A percentile compares a stretch with the other conserved stretches of the same genome.
Conservation (phyloP, 2,113 vertebrate genomes). For the Myrmecobius fasciatus region DNA sequence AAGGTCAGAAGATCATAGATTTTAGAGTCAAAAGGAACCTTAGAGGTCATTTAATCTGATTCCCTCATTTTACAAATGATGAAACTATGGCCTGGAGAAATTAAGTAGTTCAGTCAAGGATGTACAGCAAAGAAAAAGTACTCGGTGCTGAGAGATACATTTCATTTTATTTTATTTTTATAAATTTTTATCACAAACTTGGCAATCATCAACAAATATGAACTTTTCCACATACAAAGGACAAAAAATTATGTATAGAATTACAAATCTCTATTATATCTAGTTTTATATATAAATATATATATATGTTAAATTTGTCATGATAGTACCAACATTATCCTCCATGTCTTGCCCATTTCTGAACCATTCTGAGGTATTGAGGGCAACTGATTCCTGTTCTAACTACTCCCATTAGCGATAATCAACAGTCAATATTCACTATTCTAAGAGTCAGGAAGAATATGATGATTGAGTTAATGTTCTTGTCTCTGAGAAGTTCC, state of each 20-base stretch:
- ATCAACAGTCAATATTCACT: background rate
- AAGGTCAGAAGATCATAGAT: background rate
- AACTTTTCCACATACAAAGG: background rate
- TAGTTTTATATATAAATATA: too few relatives aligned
- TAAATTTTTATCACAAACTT: background rate
- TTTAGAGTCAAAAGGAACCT: background rate
- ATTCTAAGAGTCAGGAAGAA: background rate
- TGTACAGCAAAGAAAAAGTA: background rate
- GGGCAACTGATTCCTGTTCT: background rate
- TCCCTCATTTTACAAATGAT: constrained; percentile 2
- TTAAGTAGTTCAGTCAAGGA: background rate
- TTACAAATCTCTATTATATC: background rate
- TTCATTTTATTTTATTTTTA: background rate
- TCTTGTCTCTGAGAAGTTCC: background rate
- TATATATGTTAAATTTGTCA: background rate
- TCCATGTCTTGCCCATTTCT: background rate
- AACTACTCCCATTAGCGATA: background rate
- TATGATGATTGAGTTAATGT: background rate
- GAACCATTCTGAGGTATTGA: background rate
- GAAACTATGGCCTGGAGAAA: background rate
- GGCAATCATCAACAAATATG: background rate
- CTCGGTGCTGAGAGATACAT: background rate
- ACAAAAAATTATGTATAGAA: background rate
- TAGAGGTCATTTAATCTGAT: background rate
- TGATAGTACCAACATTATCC: background rate